Base-by-base conservation (phyloP, 2,113 vertebrate genomes). In the Stegostoma tigrinum region DNA sequence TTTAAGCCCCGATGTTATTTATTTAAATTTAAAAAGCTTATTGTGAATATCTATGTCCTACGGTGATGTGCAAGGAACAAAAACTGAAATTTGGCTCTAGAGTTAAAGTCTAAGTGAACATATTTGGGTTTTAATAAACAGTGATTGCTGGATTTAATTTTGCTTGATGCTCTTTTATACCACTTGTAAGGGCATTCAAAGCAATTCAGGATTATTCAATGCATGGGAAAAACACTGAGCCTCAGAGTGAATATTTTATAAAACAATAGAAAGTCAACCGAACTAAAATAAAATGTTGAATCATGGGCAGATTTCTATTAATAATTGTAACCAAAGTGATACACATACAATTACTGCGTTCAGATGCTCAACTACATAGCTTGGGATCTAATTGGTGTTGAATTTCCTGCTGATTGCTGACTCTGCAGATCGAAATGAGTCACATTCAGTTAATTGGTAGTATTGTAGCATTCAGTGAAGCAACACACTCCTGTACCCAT, bases 381-480 rank as follows among this genome's bases (percentile, higher is more conserved):
- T 89, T 89, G 89, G 55, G 34, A 34, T 66, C 34, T 91, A 91
- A 91, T 91, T 91, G 55, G 61, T 91, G 89, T n/a, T 91, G 61
- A n/a, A 66, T 38, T 91, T 34, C 89, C 34, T 64, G 55, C 61
- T 66, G 64, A 66, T 91, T n/a, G 55, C 21, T 38, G n/a, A 91
- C 27, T n/a, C 34, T 91, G 23, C 19, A 27, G n/a, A 19, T 34
- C 38, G 78, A 83, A 83, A 15, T 83, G 38, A 64, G 52, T 90
- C 87, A 90, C 14, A 90, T 61, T 90, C 48, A 61, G 52, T 15
- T 27, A 55, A 61, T 55, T 61, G 27, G 27, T 55, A 45, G 6
- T 5, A 23, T 8, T 94, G 91, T 7, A 70, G 17, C 24, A 94
- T 38, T 94, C 64, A 68, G 38, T 70, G 66, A 45, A 27, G 66